Percentiles rank a stretch among this genome's conserved stretches.
phyloP scores from a whole-genome alignment of 2,113 vertebrate species.

The Haplotaxodon microlepis region DNA sequence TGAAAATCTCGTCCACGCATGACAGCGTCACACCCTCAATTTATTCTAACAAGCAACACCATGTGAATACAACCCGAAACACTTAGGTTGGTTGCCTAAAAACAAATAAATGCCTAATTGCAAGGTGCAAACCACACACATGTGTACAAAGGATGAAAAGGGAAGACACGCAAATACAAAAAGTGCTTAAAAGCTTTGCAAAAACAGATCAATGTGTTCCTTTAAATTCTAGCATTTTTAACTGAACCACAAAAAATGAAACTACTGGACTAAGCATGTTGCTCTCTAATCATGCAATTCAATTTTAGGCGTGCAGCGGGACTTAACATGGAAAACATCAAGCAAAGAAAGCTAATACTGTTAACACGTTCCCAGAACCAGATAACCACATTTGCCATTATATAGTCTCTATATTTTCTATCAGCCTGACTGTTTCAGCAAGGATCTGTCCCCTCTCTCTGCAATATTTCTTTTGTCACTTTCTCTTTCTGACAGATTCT shows the following conservation, averaged over 20 bases:
- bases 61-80: slow-evolving; percentile 11
- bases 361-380: background rate
- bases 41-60: slow-evolving; percentile 41
- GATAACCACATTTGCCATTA: background rate
- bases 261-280: background rate
- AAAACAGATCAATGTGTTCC: background rate
- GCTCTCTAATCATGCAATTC: background rate
- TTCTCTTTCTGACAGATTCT: background rate
- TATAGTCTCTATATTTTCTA: background rate
- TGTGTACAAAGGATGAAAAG: background rate
- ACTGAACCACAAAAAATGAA: background rate
- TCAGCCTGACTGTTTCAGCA: background rate
- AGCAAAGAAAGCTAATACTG: background rate
- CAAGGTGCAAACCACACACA: background rate
- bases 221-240: background rate
- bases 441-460: background rate
- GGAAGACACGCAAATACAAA: background rate
- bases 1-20: slow-evolving; percentile 26
- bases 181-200: background rate
- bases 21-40: slow-evolving; percentile 38
- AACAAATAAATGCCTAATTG: background rate
- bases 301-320: background rate
- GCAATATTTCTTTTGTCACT: background rate
- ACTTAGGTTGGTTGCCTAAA: background rate
- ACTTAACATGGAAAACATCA: background rate